These are phyloP conservation scores for Athalia cordata DNA, from an alignment of 2,888 invertebrate genomes.

Conservation along the genomic window DNA sequence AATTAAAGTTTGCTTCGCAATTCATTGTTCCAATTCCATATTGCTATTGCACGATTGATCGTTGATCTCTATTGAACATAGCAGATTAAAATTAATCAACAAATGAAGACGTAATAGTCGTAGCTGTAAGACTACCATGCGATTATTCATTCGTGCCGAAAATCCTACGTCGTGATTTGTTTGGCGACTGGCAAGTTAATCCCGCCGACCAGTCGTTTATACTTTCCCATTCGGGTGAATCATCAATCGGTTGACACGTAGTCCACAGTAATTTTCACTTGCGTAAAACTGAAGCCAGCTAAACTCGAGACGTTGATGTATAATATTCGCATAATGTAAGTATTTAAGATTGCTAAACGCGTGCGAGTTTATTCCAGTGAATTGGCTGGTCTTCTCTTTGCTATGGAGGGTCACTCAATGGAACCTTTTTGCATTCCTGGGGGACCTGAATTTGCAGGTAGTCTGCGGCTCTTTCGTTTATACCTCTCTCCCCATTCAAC, in stretches of 20 bases:
- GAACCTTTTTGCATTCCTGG: neutral
- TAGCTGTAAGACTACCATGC: neutral
- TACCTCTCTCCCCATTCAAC: neutral
- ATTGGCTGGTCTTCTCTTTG: too few relatives aligned
- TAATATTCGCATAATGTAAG: too few relatives aligned
- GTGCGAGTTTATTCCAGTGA: too few relatives aligned
- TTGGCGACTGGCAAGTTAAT: neutral
- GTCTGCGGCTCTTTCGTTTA: neutral
- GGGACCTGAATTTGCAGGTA: neutral
- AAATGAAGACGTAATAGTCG: neutral
- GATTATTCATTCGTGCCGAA: neutral
- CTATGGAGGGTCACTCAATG: neutral
- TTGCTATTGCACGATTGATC: conserved; percentile 15
- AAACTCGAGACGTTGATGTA: too few relatives aligned
- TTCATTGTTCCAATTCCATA: conserved; percentile 9
- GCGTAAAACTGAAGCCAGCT: too few relatives aligned
- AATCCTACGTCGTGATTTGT: neutral
- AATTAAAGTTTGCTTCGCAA: too few relatives aligned
- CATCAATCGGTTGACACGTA: conserved; percentile 4
- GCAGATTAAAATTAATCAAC: conserved; percentile 10
- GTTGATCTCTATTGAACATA: conserved; percentile 21
- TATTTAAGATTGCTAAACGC: too few relatives aligned
- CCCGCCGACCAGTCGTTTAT: neutral
- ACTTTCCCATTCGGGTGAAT: conserved; percentile 11
- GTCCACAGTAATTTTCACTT: neutral